Base-by-base conservation (phyloP, 2,797 vertebrate species). In the Hydrocynus forskahlii region DNA sequence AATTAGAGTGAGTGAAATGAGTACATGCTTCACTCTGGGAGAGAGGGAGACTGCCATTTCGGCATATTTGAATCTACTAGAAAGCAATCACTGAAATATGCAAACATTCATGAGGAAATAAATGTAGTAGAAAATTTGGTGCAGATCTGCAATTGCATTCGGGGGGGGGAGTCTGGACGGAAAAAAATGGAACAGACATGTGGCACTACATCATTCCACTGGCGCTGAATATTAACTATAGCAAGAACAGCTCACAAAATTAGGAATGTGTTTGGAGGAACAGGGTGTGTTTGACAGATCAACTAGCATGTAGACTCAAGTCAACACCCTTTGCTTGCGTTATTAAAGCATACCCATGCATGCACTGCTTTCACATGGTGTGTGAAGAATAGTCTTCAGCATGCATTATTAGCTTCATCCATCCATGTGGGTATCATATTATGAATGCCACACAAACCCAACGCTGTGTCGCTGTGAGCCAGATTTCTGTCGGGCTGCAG, bases 71-170 rank as follows among this genome's bases (percentile, higher is more conserved):
- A 91, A 90, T 87, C 89, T 84, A 89, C 86, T 82, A 79, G 89
- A 89, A 91, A 92, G 91, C 92, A 92, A 94, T 94, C 92, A 89
- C 59, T 1, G 84, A 89, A 92, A 92, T 91, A 88, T 90, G 90
- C 91, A 89, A 93, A 93, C 89, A 91, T 93, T 94, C 92, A 93
- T 90, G 88, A 91, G 91, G 89, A 91, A 90, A 92, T 91, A 91
- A 94, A 92, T 88, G 91, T 90, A 84, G 86, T 88, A 91, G 92
- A 94, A 93, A 91, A 89, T 88, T 80, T 78, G 91, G 89, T 89
- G 80, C 87, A 90, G 90, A 88, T 89, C 90, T 83, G 91, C 90
- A 92, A 92, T 93, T 89, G 87, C 91, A 88, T 93, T 91, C 89
- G 91, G 85, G 87, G 35, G 88, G 88, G 87, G 86, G 57, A 75